phyloP scores from a whole-genome alignment of 2,797 vertebrate genomes.

The Pangasius sanitwongsei region DNA sequence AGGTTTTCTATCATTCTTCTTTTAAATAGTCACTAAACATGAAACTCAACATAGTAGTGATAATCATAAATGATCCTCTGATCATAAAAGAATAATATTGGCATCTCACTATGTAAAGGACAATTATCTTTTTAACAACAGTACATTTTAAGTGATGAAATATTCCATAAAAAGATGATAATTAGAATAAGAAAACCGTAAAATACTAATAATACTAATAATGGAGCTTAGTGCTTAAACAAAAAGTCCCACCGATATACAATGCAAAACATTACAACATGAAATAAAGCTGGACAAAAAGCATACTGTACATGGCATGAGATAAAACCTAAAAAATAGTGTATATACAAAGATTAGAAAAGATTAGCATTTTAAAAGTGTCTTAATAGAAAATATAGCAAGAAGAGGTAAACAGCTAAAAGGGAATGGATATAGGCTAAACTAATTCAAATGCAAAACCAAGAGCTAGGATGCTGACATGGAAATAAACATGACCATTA shows the following conservation, averaged over 20 bases:
- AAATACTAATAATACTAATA: conserved; percentile 67
- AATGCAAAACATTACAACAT: conserved; percentile 74
- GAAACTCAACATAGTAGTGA: conserved; percentile 9
- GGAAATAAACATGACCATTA: neutral
- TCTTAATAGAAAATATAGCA: conserved; percentile 57
- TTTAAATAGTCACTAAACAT: conserved; percentile 26
- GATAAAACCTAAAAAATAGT: conserved; percentile 64
- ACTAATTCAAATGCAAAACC: conserved; percentile 21
- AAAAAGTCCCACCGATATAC: conserved; percentile 68
- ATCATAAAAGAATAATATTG: neutral
- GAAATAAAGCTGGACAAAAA: conserved; percentile 68
- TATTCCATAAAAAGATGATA: conserved; percentile 46
- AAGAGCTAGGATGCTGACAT: neutral
- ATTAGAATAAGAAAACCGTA: conserved; percentile 51
- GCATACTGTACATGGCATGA: conserved; percentile 70
- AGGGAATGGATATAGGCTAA: conserved; percentile 59
- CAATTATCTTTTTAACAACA: conserved; percentile 6
- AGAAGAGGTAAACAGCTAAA: conserved; percentile 64
- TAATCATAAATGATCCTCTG: neutral
- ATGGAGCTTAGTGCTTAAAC: conserved; percentile 58
- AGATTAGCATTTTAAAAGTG: conserved; percentile 59
- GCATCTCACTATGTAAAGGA: conserved; percentile 30
- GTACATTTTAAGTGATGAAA: conserved; percentile 58
- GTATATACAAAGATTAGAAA: conserved; percentile 69
- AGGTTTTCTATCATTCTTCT: conserved; percentile 7